Base-by-base conservation (phyloP, 1,140 invertebrate genomes). In the Pachyrhynchus sulphureomaculatus region DNA sequence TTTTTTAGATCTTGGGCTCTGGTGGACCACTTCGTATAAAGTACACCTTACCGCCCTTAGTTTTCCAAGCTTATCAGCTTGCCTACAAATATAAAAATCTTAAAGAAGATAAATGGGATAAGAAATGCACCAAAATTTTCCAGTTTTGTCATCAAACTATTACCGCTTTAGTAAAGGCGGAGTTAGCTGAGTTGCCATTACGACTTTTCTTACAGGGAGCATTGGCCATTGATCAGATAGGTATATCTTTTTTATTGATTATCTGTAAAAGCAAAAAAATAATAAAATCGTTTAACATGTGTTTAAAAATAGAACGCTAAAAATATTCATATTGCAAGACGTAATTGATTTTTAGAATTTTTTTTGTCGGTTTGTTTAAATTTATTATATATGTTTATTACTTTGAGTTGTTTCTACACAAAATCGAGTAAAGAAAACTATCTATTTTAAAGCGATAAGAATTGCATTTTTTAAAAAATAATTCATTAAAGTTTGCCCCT, bases 121-220 rank as follows among this genome's bases (percentile, higher is more conserved):
- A 96, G 75, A 99, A 99, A 75, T 96, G 95, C 69, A 89, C 94
- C 72, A 98, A 98, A 78, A 96, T 99, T 47, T 98, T 99, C 78
- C 91, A 97, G 74, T 99, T 98, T 76, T 98, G 95, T 73, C 95
- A 98, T 74, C 88, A 92, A 62, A 98, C 95, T 1, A 97, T 99
- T 61, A 90, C 86, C 20, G 90, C 92, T 29, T 77, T 99, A 33
- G 92, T 95, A 56, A 98, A 98, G 75, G 94, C 93, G 0, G 93
- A 96, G 76, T 80, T 95, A 34, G 89, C 95, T 0, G 96, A 99
- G 72, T 75, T 99, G 53, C 93, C 96, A 0, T 78, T 99, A 6
- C 84, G 96, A 72, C 76, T 99, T 18, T 99, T 96, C 78, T 81
- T 98, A 2, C 95, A 99, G 79, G 96, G 95, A 2, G 95, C 96